Evolutionary conservation across 2,888 invertebrate genomes (phyloP), one percentile per base, ranked within the genome.

Genomic region (Druceiella hillmani): DNA sequence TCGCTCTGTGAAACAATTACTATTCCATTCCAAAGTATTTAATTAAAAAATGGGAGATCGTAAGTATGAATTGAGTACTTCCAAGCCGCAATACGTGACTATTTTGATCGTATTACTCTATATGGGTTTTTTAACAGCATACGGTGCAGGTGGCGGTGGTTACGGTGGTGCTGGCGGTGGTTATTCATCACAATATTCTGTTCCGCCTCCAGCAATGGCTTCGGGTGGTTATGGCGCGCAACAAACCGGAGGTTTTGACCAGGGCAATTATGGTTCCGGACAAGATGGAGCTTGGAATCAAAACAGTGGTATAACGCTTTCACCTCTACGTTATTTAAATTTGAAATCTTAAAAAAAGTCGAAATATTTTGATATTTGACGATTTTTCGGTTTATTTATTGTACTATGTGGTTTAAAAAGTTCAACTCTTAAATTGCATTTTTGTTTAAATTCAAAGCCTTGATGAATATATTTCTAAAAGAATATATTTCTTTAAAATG

Each of bases 161-260:
- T 48, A 52, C 20, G 48, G 50, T 2, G 52, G 51, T n/a, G n/a
- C n/a, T n/a, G 50, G 53, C 40, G 62, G 67, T 25, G 68, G 68
- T 57, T 62, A 70, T 51, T 57, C 62, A 37, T 9, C 48, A 47
- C 64, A 66, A 55, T 66, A 73, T 59, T 62, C 71, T 36, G 61
- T 70, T 55, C 65, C 72, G 47, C 65, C 70, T 37, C 65, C 72
- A 30, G 51, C 66, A 33, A 56, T 66, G 53, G 54, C 60, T 46
- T 58, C 66, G 32, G 58, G 64, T 32, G 71, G 66, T 44, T 70
- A 57, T 50, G 57, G 57, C 32, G 55, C 57, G 40, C 54, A 53
- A 27, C 65, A 52, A 43, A 56, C 60, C 57, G 58, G 59, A 33
- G 52, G 56, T 12, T 68, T 65, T 47, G 59, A 57, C 44, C 66